Evolutionary conservation across 2,113 vertebrate species (phyloP), one percentile per base, ranked within the genome.

Genomic region (Callithrix jacchus): DNA sequence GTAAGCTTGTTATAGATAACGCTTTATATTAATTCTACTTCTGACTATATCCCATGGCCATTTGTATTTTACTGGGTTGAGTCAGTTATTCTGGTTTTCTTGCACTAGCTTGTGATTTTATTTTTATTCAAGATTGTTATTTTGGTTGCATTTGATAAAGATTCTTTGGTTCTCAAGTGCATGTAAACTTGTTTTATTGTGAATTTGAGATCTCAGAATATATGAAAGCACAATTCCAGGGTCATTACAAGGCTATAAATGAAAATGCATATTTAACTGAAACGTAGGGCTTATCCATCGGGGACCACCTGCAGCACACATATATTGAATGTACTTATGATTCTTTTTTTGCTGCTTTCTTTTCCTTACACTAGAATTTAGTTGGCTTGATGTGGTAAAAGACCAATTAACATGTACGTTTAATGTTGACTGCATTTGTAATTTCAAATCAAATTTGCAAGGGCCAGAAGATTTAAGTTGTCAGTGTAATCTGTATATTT

Each of bases 91-190:
- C 61, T 94, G 64, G 32, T 90, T 97, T 54, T 94, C 35, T 84
- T 94, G n/a, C 30, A 82, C 45, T 92, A 95, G 40, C 91, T 86
- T 92, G 79, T 95, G 87, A 73, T 96, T 93, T 96, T 97, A 77
- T 81, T 95, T 93, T 80, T 52, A 79, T 91, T 96, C 54, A 86
- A 54, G 92, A 71, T 93, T 95, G 52, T 93, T 40, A 87, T 58
- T 35, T 93, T 93, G 49, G 74, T 90, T 93, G 54, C 30, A 85
- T 96, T 96, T 97, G 42, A 47, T 94, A 91, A 87, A 90, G 13
- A 89, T 87, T 94, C 86, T 96, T 93, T 92, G 49, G 47, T 82
- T 97, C 92, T 93, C 84, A 94, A 45, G 9, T 83, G 35, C 70
- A 16, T 85, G 83, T 71, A 94, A 87, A 74, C 56, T 74, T 79